A percentile compares a stretch with the other conserved stretches of the same genome.
Conservation (phyloP, 1,140 invertebrate species). For the Parasteatoda tepidariorum region DNA sequence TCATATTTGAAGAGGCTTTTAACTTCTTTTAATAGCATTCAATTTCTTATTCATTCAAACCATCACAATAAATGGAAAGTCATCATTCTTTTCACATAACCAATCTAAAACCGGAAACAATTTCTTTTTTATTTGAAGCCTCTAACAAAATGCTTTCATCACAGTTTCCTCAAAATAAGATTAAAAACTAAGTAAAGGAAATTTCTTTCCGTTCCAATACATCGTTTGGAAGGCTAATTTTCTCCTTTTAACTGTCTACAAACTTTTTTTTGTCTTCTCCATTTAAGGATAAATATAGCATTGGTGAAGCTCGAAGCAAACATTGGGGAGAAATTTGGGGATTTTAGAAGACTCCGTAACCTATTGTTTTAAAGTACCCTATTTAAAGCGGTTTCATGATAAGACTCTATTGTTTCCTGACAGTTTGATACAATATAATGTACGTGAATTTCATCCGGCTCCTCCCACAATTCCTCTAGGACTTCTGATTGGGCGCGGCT, state of each 20-base stretch:
- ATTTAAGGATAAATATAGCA: conserved; percentile 35
- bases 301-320: conserved; percentile 47
- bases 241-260: conserved; percentile 1
- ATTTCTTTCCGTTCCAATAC: background rate
- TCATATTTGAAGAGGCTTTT: conserved; percentile 13
- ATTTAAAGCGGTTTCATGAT: conserved; percentile 42
- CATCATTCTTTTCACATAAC: conserved; percentile 5
- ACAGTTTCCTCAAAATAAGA: background rate
- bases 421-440: conserved; percentile 25
- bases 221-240: conserved; percentile 25
- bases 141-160: conserved; percentile 51
- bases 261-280: conserved; percentile 5
- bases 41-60: conserved; percentile 36
- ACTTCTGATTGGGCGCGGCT: conserved; percentile 49
- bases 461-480: conserved; percentile 23
- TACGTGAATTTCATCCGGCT: background rate
- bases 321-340: conserved; percentile 27
- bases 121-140: conserved; percentile 50
- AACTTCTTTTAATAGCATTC: background rate
- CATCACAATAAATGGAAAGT: conserved; percentile 24
- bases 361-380: conserved; percentile 43
- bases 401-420: conserved; percentile 48
- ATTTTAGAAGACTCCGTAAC: conserved; percentile 20
- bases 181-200: background rate
- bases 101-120: conserved; percentile 28